Conservation (phyloP, 1,140 invertebrate genomes). For the Rhynchophorus ferrugineus region DNA sequence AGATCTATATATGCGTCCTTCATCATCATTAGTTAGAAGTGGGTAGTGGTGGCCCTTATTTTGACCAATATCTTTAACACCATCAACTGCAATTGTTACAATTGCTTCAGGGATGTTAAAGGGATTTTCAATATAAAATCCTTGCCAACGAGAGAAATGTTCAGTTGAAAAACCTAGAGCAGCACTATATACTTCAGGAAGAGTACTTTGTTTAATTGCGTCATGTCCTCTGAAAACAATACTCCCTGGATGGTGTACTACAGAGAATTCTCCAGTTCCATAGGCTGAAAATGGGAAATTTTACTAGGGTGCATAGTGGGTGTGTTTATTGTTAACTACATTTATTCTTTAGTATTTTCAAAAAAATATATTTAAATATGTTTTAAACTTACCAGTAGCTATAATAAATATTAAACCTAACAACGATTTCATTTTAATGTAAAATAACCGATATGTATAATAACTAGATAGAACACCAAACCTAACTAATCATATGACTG, state of each 20-base stretch:
- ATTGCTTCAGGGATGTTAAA: conserved; percentile 71
- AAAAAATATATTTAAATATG: neutral
- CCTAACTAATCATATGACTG: neutral
- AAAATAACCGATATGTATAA: too few relatives aligned
- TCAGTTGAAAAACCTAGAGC: conserved; percentile 60
- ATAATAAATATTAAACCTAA: neutral
- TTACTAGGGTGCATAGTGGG: too few relatives aligned
- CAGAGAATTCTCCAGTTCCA: conserved; percentile 57
- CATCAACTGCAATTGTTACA: conserved; percentile 65
- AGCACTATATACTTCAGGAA: conserved; percentile 66
- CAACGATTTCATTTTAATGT: neutral
- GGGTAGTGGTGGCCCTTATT: conserved; percentile 51
- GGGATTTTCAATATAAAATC: conserved; percentile 60
- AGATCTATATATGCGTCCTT: conserved; percentile 54
- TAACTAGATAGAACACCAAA: neutral
- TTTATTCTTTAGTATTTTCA: too few relatives aligned
- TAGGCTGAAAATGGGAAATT: conserved; percentile 55
- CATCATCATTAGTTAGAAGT: conserved; percentile 55
- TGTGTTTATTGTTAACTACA: too few relatives aligned
- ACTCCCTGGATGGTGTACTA: conserved; percentile 58
- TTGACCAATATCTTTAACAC: conserved; percentile 49
- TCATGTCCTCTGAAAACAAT: conserved; percentile 58
- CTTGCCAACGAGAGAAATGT: conserved; percentile 60
- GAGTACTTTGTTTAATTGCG: conserved; percentile 50
- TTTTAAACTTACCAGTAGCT: neutral